Base-by-base conservation (phyloP, 2,888 invertebrate species). In the Parnassius mnemosyne region DNA sequence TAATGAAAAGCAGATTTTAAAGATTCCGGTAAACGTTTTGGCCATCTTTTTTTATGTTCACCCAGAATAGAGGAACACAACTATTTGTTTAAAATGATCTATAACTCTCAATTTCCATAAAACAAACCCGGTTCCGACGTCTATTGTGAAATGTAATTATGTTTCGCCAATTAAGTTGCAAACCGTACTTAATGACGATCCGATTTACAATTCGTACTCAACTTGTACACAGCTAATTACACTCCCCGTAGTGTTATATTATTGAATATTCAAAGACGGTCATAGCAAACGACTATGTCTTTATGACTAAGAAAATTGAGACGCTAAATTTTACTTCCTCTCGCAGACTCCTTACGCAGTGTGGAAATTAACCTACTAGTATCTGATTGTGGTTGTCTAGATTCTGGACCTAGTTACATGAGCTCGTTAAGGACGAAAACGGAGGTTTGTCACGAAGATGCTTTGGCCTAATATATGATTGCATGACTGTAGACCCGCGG, bases 361-460 rank as follows among this genome's bases (percentile, higher is more conserved):
- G 60, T 63, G 66, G 64, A 68, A 69, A 70, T 70, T 67, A 65
- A 66, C 60, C 63, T 41, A 55, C 62, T 66, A 70, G 72, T 78
- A 77, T 73, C 64, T 68, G 69, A 73, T 71, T 70, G 64, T 64
- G 60, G 67, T 69, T 71, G 66, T 70, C 68, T 56, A 70, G 72
- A 71, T 71, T 65, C 69, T 63, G 64, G 65, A 67, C 71, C 68
- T 69, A 71, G 70, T 72, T 69, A 68, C 68, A 53, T 57, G 57
- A 60, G 71, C 77, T 80, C 80, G 78, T 78, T 81, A 78, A 60
- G 47, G 65, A 53, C 59, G 61, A 69, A 67, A 81, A 82, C 75
- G 77, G 79, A 68, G 69, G 71, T 76, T 80, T 78, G 79, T 78
- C 82, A 82, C 81, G 82, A 79, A 80, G 74, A 74, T 69, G 68